A percentile compares a stretch with the other conserved stretches of the same genome.
phyloP scores from a whole-genome alignment of 2,888 invertebrate species.

The Prenolepis imparis region DNA sequence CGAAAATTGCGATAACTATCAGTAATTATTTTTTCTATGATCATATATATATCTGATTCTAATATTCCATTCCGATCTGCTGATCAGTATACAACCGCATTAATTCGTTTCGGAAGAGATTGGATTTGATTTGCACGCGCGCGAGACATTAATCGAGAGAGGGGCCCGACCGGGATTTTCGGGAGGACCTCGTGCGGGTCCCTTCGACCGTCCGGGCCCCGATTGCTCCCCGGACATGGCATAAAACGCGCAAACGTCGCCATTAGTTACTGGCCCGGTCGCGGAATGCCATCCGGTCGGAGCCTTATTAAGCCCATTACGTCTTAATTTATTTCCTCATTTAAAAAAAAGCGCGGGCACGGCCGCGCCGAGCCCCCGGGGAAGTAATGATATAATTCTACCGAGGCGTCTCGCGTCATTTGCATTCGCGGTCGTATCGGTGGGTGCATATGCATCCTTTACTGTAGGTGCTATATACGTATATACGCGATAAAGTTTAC shows the following conservation, averaged over 20 bases:
- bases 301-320: slow-evolving; percentile 81
- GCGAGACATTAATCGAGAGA: slow-evolving; percentile 48
- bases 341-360: slow-evolving; percentile 70
- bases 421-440: slow-evolving; percentile 68
- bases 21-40: neutral
- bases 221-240: slow-evolving; percentile 58
- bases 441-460: slow-evolving; percentile 60
- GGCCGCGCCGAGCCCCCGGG: slow-evolving; percentile 58
- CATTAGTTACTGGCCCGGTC: slow-evolving; percentile 78
- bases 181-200: slow-evolving; percentile 56
- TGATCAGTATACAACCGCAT: slow-evolving; percentile 41
- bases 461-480: slow-evolving; percentile 10
- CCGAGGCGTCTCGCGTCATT: slow-evolving; percentile 73
- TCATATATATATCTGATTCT: slow-evolving; percentile 8
- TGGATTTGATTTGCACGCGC: slow-evolving; percentile 46
- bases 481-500: slow-evolving; percentile 43
- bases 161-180: slow-evolving; percentile 37
- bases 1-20: neutral
- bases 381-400: slow-evolving; percentile 80
- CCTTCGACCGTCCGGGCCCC: slow-evolving; percentile 51
- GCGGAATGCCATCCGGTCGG: slow-evolving; percentile 77
- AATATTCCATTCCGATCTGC: neutral
- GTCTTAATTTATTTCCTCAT: slow-evolving; percentile 82
- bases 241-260: slow-evolving; percentile 76
- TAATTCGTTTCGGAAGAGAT: slow-evolving; percentile 35